Percentiles rank a stretch among this genome's conserved stretches.
phyloP scores from a whole-genome alignment of 64 coral and sea anemone species.

The Pocillopora damicornis region DNA sequence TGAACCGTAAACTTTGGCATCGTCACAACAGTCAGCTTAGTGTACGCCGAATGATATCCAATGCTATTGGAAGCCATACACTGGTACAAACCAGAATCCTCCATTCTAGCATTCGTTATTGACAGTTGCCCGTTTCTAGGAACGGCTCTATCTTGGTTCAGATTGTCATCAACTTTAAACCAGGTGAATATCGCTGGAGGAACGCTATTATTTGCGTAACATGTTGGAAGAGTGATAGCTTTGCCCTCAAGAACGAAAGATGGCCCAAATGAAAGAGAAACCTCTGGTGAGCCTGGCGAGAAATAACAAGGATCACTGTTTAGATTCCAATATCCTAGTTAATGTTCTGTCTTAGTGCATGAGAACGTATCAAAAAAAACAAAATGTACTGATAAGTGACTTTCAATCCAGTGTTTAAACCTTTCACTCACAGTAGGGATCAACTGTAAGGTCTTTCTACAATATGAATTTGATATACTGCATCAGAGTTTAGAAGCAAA shows the following conservation, averaged over 20 bases:
- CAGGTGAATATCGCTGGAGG: neutral
- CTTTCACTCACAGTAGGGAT: too few species aligned
- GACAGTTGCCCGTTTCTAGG: neutral
- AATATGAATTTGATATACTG: too few species aligned
- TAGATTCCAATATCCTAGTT: neutral
- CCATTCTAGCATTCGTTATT: neutral
- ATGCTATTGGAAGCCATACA: neutral
- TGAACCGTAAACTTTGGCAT: neutral
- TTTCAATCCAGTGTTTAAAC: too few species aligned
- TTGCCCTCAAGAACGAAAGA: slow-evolving; percentile 23
- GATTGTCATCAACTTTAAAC: neutral
- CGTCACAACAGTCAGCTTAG: neutral
- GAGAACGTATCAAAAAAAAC: too few species aligned
- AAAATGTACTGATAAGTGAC: neutral
- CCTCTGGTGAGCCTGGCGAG: neutral
- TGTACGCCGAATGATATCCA: neutral
- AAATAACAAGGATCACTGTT: neutral
- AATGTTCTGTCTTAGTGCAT: neutral
- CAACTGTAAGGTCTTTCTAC: too few species aligned
- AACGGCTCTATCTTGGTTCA: neutral
- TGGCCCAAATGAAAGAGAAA: slow-evolving; percentile 30
- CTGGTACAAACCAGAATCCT: slow-evolving; percentile 11
- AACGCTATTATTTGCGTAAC: neutral
- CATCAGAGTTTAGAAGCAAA: too few species aligned
- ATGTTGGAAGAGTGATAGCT: neutral